These are phyloP conservation scores for Melieria crassipennis DNA, from an alignment of 2,888 invertebrate genomes.

Conservation along the genomic window DNA sequence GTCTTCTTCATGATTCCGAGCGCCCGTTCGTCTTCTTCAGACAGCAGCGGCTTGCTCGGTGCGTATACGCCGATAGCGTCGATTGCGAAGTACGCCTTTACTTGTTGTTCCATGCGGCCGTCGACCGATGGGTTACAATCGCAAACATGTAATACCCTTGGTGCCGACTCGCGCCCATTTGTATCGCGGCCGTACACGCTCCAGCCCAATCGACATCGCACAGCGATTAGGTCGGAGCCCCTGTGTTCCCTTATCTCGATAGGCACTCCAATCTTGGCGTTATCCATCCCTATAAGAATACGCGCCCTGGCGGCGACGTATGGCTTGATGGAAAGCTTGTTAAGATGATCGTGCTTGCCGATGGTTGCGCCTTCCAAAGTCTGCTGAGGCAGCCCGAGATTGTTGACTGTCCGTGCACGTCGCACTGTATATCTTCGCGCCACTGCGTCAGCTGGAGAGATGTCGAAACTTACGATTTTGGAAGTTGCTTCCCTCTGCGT, in stretches of 20 bases:
- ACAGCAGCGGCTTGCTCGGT: background rate
- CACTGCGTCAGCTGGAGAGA: slow-evolving; percentile 16
- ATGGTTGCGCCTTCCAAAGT: slow-evolving; percentile 15
- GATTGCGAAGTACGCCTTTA: no score
- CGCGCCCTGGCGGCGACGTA: slow-evolving; percentile 5
- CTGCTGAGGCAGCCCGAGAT: no score
- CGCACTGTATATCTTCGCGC: slow-evolving; percentile 18
- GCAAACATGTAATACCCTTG: slow-evolving; percentile 17
- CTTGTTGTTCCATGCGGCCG: no score
- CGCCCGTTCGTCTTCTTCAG: slow-evolving; percentile 22
- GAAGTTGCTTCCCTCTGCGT: slow-evolving; percentile 39
- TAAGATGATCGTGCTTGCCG: slow-evolving; percentile 14
- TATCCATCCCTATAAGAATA: slow-evolving; percentile 17
- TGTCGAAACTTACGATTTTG: slow-evolving; percentile 28
- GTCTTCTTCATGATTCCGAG: slow-evolving; percentile 30
- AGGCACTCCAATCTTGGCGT: slow-evolving; percentile 6
- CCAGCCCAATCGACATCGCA: slow-evolving; percentile 38
- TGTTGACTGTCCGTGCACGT: no score
- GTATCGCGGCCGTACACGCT: slow-evolving; percentile 33
- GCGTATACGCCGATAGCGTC: slow-evolving; percentile 24
- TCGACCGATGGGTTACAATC: background rate
- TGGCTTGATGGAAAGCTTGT: background rate
- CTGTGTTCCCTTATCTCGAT: slow-evolving; percentile 1
- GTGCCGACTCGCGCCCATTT: background rate
- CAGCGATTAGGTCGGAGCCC: slow-evolving; percentile 28